phyloP scores from a whole-genome alignment of 2,113 vertebrate species.

The Hippocampus zosterae region DNA sequence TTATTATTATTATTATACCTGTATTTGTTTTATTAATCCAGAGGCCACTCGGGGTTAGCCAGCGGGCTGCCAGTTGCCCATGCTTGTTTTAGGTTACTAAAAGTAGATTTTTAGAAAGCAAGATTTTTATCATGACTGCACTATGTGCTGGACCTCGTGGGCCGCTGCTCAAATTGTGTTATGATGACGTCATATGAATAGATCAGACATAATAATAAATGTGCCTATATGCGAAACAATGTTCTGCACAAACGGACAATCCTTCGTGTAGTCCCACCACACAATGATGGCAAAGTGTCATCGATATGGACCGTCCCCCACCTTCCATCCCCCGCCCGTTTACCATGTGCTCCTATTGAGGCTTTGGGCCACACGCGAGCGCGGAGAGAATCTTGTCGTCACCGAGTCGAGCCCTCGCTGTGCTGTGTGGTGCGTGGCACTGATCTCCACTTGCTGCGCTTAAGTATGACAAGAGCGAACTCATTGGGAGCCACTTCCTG shows the following conservation, averaged over 20 bases:
- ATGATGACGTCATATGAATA: constrained; percentile 15
- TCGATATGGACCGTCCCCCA: constrained; percentile 34
- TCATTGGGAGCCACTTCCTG: constrained; percentile 32
- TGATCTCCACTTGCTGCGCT: constrained; percentile 41
- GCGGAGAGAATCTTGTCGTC: constrained; percentile 66
- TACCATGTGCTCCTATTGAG: constrained; percentile 55
- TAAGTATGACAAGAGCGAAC: constrained; percentile 28
- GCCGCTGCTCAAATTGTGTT: not conserved
- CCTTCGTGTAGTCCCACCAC: constrained; percentile 11
- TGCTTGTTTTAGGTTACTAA: too few species aligned
- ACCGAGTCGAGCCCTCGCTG: constrained; percentile 57
- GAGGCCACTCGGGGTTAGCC: too few species aligned
- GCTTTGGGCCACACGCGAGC: constrained; percentile 39
- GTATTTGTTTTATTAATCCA: too few species aligned
- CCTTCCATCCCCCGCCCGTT: constrained; percentile 24
- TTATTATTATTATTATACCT: too few species aligned
- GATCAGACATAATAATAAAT: too few species aligned
- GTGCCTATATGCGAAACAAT: too few species aligned
- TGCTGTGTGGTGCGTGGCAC: constrained; percentile 74
- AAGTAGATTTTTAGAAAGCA: not conserved
- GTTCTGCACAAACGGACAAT: constrained; percentile 12
- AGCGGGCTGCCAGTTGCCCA: too few species aligned
- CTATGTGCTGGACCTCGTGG: not conserved
- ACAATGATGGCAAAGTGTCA: constrained; percentile 39
- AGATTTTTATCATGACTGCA: not conserved